Percentiles rank a stretch among this genome's conserved stretches.
These are phyloP conservation scores for Paralvinella palmiformis DNA, from an alignment of 1,140 invertebrate genomes.

Conservation along the genomic window DNA sequence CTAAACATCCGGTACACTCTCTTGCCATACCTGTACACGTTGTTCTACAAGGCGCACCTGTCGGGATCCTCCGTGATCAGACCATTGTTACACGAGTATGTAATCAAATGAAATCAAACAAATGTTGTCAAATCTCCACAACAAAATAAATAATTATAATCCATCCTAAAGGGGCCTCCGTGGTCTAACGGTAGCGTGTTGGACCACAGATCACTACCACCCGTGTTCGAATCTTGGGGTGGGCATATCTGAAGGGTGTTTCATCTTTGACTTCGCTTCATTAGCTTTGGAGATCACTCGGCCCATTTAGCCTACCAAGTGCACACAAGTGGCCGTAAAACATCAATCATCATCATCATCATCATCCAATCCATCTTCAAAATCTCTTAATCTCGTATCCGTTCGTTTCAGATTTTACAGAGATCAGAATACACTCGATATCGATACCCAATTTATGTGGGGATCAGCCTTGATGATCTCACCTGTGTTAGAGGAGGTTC, in stretches of 20 bases:
- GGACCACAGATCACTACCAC: neutral
- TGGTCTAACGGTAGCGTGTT: neutral
- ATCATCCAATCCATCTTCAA: no score
- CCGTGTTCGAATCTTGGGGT: neutral
- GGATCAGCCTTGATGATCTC: constrained; percentile 68
- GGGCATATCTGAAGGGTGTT: neutral
- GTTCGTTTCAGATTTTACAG: constrained; percentile 61
- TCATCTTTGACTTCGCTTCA: neutral
- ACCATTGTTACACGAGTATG: constrained; percentile 41
- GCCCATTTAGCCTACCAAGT: no score
- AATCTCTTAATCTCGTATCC: no score
- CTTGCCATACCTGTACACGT: constrained; percentile 45
- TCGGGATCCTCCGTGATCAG: constrained; percentile 38
- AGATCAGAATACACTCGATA: constrained; percentile 60
- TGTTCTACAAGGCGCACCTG: constrained; percentile 39
- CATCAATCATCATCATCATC: no score
- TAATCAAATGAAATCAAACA: neutral
- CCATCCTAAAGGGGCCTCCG: neutral
- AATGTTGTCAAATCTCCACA: neutral
- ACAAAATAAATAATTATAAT: neutral
- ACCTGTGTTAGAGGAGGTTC: constrained; percentile 66
- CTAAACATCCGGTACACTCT: constrained; percentile 40
- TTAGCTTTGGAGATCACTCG: no score
- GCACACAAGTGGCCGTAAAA: no score
- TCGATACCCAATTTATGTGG: constrained; percentile 74